Evolutionary conservation across 1,140 invertebrate genomes (phyloP).

Genomic region (Brachionus rubens): DNA sequence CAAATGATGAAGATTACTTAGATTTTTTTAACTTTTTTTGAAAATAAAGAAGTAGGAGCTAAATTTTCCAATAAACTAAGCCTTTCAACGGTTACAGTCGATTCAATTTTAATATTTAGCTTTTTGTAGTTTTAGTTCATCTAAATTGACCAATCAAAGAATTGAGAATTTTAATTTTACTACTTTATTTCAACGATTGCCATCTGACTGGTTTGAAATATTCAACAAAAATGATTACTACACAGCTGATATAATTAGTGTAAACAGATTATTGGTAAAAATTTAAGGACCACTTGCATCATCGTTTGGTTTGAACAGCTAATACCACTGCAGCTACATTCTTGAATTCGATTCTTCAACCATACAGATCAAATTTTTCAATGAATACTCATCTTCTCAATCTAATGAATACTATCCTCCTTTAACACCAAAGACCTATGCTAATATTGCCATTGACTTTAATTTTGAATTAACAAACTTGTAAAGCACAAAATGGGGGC

Average conservation of each 20-base stretch:
- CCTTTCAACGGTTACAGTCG: no score
- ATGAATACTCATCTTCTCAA: not conserved
- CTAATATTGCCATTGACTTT: not conserved
- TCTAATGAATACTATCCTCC: no score
- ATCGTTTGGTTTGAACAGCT: not conserved
- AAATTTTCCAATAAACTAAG: no score
- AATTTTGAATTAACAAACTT: not conserved
- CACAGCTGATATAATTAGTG: not conserved
- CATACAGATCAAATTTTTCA: conserved; percentile 3
- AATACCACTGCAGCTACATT: not conserved
- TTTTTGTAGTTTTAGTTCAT: not conserved
- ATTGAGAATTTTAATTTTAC: not conserved
- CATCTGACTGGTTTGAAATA: not conserved
- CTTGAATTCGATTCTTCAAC: not conserved
- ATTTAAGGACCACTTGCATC: not conserved
- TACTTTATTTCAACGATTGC: not conserved
- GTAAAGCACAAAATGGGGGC: not conserved
- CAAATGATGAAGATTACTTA: no score
- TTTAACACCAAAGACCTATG: not conserved
- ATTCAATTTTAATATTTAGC: no score
- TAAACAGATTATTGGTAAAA: not conserved
- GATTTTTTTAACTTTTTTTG: no score
- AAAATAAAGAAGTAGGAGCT: no score
- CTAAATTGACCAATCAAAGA: not conserved
- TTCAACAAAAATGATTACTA: not conserved